Percentiles rank a stretch among this genome's conserved stretches.
These are phyloP conservation scores for Drosophila carrolli DNA, from an alignment of 1,140 invertebrate species.

Conservation along the genomic window DNA sequence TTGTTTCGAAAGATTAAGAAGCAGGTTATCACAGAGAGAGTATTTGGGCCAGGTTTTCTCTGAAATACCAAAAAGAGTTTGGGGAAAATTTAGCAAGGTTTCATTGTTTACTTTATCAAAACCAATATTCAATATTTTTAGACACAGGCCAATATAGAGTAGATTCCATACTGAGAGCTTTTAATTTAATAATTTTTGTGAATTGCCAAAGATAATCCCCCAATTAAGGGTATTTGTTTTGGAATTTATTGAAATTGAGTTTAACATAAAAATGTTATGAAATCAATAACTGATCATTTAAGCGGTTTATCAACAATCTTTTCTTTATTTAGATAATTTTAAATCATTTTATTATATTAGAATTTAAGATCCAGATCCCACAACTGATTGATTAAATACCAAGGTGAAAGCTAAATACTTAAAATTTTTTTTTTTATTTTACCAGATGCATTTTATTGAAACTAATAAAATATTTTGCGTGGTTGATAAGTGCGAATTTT, in stretches of 20 bases:
- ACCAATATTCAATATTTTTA: too few species aligned
- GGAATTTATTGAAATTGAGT: not conserved
- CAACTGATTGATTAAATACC: not conserved
- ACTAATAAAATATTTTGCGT: not conserved
- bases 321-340: too few species aligned
- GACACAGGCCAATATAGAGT: too few species aligned
- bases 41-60: not conserved
- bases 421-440: not conserved
- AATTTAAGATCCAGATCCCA: too few species aligned
- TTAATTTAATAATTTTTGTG: too few species aligned
- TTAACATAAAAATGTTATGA: not conserved
- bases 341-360: not conserved
- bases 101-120: not conserved
- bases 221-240: not conserved
- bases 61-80: not conserved
- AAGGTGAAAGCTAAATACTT: not conserved
- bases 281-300: too few species aligned
- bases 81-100: not conserved
- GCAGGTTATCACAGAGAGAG: not conserved
- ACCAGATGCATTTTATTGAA: not conserved
- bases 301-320: not conserved
- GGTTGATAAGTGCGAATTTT: not conserved
- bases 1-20: not conserved
- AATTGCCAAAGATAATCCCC: too few species aligned
- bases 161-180: too few species aligned